Evolutionary conservation across 2,113 vertebrate species (phyloP).

Genomic region (Amphilophus citrinellus): DNA sequence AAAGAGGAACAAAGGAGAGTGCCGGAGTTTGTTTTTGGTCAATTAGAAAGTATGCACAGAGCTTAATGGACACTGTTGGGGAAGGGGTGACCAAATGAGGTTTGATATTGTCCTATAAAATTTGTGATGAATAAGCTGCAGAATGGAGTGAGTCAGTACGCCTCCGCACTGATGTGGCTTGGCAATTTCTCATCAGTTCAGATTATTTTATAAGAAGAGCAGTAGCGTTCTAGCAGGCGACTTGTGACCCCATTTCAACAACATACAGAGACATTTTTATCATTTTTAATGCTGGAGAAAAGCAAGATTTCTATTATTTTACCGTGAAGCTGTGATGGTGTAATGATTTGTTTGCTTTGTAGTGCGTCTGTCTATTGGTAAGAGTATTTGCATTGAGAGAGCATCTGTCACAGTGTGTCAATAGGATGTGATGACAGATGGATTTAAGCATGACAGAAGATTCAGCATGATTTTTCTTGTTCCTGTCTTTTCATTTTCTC

Average conservation of each 20-base stretch:
- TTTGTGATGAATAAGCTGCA: slow-evolving; percentile 53
- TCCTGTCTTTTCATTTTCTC: slow-evolving; percentile 14
- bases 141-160: slow-evolving; percentile 56
- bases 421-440: slow-evolving; percentile 59
- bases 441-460: slow-evolving; percentile 48
- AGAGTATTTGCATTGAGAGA: slow-evolving; percentile 43
- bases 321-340: not conserved
- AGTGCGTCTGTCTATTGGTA: slow-evolving; percentile 31
- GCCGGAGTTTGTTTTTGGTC: slow-evolving; percentile 38
- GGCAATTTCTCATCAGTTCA: slow-evolving; percentile 50
- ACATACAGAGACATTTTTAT: slow-evolving; percentile 7
- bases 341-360: slow-evolving; percentile 54
- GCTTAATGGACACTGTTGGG: slow-evolving; percentile 55
- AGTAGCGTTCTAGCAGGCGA: slow-evolving; percentile 18
- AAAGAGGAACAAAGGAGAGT: slow-evolving; percentile 24
- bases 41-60: slow-evolving; percentile 56
- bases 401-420: slow-evolving; percentile 62
- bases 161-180: slow-evolving; percentile 53
- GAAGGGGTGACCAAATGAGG: slow-evolving; percentile 33
- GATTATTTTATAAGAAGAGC: slow-evolving; percentile 45
- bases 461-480: slow-evolving; percentile 40
- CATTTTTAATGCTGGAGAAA: not conserved
- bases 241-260: slow-evolving; percentile 50
- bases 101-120: slow-evolving; percentile 49
- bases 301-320: slow-evolving; percentile 28